These are phyloP conservation scores for Chunga burmeisteri DNA, from an alignment of 2,113 vertebrate genomes.

Conservation along the genomic window DNA sequence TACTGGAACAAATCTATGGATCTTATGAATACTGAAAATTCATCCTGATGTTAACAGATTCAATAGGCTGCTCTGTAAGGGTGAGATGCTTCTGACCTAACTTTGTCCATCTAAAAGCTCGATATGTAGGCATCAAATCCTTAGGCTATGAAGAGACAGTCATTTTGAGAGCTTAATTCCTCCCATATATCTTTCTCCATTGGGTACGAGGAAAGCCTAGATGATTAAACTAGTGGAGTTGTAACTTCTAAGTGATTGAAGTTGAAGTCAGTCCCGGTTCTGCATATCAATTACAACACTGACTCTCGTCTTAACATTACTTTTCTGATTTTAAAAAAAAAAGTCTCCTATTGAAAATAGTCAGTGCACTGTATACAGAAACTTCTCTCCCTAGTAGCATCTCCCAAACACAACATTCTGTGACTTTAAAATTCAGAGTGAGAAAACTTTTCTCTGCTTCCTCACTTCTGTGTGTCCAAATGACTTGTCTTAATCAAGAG, in stretches of 20 bases:
- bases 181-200: neutral
- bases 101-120: neutral
- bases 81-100: neutral
- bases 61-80: neutral
- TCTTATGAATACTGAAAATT: neutral
- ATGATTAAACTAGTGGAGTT: neutral
- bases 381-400: neutral
- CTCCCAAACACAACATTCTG: neutral
- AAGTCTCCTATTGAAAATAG: neutral
- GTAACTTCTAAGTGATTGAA: neutral
- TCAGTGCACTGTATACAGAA: neutral
- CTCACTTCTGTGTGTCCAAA: neutral
- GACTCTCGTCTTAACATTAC: neutral
- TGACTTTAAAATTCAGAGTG: neutral
- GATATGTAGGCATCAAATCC: neutral
- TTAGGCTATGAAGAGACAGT: neutral
- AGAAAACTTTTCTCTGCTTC: neutral
- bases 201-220: neutral
- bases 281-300: neutral
- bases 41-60: neutral
- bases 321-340: neutral
- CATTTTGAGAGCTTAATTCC: neutral
- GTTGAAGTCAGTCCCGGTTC: neutral
- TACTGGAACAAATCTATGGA: neutral
- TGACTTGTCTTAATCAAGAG: neutral